These are phyloP conservation scores for Megathymus violae DNA, from an alignment of 1,140 invertebrate genomes.

Conservation along the genomic window DNA sequence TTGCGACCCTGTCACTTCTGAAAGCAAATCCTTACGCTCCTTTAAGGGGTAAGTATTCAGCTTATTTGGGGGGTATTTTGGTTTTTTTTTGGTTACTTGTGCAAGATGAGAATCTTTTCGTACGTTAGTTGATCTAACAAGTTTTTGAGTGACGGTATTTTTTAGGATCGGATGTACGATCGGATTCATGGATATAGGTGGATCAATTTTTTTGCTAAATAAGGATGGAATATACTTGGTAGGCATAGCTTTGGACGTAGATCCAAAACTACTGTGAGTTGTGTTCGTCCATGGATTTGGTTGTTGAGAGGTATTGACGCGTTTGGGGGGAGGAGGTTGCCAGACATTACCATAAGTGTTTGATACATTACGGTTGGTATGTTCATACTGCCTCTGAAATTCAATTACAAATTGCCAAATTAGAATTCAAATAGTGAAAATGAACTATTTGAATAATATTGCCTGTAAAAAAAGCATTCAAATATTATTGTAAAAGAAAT, in stretches of 20 bases:
- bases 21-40: conserved; percentile 38
- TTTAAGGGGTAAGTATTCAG: conserved; percentile 31
- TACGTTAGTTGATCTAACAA: not conserved
- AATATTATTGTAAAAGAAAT: not conserved
- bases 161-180: not conserved
- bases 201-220: not conserved
- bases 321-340: conserved; percentile 38
- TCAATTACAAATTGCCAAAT: conserved; percentile 37
- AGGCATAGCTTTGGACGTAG: not conserved
- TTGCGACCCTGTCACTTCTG: conserved; percentile 10
- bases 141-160: not conserved
- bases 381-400: conserved; percentile 59
- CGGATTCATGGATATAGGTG: not conserved
- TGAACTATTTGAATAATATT: not conserved
- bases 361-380: conserved; percentile 38
- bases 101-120: not conserved
- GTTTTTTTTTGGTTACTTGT: conserved; percentile 27
- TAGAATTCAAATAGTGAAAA: conserved; percentile 3
- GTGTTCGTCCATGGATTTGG: conserved; percentile 32
- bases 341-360: conserved; percentile 21
- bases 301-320: conserved; percentile 26
- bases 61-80: conserved; percentile 39
- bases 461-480: not conserved
- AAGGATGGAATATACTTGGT: conserved; percentile 19
- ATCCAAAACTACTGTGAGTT: not conserved